A percentile compares a stretch with the other conserved stretches of the same genome.
Conservation (phyloP, 1,140 invertebrate species). For the Hormaphis cornu region DNA sequence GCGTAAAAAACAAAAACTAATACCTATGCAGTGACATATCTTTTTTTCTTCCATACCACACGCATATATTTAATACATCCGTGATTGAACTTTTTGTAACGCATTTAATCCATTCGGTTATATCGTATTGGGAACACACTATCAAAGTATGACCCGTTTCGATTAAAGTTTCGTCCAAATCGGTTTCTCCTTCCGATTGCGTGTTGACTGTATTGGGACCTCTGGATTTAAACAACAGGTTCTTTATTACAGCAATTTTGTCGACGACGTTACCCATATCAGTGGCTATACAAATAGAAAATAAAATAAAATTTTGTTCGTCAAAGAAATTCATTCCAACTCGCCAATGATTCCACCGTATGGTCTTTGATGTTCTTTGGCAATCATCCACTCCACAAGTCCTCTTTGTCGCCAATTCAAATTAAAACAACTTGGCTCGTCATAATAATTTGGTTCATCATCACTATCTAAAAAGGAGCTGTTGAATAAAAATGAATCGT, state of each 20-base stretch:
- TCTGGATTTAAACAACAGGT: neutral
- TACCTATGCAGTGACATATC: neutral
- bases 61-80: neutral
- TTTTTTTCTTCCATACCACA: neutral
- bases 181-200: neutral
- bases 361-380: neutral
- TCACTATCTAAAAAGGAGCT: too few species aligned
- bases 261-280: neutral
- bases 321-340: neutral
- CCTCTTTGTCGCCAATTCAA: neutral
- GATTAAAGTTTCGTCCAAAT: neutral
- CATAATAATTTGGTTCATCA: neutral
- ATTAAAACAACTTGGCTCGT: neutral
- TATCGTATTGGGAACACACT: neutral
- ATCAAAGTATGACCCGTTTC: neutral
- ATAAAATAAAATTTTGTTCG: neutral
- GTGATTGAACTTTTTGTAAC: neutral
- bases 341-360: neutral
- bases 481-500: too few species aligned
- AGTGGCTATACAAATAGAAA: neutral
- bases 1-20: neutral
- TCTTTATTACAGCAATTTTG: neutral
- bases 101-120: neutral
- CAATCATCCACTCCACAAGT: neutral
- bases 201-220: neutral